phyloP scores from a whole-genome alignment of 2,888 invertebrate species.

The Xestia c-nigrum region DNA sequence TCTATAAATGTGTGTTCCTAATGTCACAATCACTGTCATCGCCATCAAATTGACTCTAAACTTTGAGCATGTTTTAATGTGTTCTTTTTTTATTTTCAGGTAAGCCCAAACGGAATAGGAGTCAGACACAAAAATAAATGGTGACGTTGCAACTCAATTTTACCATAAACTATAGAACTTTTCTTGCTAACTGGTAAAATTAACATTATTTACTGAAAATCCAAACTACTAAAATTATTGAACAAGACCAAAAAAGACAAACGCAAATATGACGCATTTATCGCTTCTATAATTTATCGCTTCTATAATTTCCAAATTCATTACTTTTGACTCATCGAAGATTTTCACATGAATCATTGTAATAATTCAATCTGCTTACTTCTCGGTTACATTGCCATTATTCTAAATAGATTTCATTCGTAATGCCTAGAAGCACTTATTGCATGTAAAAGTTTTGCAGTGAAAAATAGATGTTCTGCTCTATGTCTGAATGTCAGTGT shows the following conservation, averaged over 20 bases:
- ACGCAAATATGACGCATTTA: not conserved
- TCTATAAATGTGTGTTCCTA: constrained; percentile 14
- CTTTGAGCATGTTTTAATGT: not conserved
- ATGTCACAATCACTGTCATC: no score
- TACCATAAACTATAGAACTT: not conserved
- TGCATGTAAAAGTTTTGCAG: constrained; percentile 12
- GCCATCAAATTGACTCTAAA: not conserved
- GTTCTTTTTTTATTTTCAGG: constrained; percentile 29
- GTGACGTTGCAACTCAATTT: not conserved
- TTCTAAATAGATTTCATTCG: constrained; percentile 28
- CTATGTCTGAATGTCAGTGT: constrained; percentile 28
- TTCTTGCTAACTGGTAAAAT: not conserved
- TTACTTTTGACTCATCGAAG: not conserved
- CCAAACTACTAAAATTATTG: not conserved
- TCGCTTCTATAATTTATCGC: not conserved
- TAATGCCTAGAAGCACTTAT: constrained; percentile 37
- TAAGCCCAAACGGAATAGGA: no score
- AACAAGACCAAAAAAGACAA: not conserved
- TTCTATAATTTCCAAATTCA: not conserved
- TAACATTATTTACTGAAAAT: not conserved
- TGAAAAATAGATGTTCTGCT: constrained; percentile 47
- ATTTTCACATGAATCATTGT: constrained; percentile 9
- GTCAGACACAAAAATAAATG: not conserved
- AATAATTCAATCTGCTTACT: constrained; percentile 8
- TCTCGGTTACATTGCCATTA: constrained; percentile 10